Conservation (phyloP, 2,888 invertebrate species). For the Megaustenia siamemsis region DNA sequence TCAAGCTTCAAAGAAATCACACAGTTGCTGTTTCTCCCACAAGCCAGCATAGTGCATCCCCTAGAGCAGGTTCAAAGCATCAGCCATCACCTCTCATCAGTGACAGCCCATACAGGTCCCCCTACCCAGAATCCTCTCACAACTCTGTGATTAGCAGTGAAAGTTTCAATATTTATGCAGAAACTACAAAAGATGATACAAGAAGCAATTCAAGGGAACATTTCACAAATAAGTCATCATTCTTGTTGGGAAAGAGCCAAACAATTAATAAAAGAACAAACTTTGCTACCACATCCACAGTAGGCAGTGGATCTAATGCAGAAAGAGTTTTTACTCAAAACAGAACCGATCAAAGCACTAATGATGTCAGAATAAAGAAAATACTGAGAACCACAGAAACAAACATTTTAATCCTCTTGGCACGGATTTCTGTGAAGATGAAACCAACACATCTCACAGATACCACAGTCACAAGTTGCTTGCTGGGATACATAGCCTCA, state of each 20-base stretch:
- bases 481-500: slow-evolving; percentile 68
- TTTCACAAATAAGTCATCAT: neutral
- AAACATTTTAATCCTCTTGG: slow-evolving; percentile 72
- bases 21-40: slow-evolving; percentile 6
- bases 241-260: neutral
- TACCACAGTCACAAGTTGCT: slow-evolving; percentile 62
- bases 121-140: slow-evolving; percentile 9
- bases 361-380: slow-evolving; percentile 28
- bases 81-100: neutral
- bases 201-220: neutral
- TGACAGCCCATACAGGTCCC: slow-evolving; percentile 44
- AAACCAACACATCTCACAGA: slow-evolving; percentile 65
- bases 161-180: neutral
- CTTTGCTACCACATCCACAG: neutral
- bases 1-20: slow-evolving; percentile 1
- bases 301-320: neutral
- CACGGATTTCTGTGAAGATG: slow-evolving; percentile 71
- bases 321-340: neutral
- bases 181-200: neutral
- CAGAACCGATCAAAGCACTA: neutral
- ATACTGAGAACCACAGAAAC: slow-evolving; percentile 59
- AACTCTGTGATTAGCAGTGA: neutral
- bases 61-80: slow-evolving; percentile 9
- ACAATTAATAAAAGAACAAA: neutral
- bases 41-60: neutral